A percentile compares a stretch with the other conserved stretches of the same genome.
Conservation (phyloP, 2,113 vertebrate species). For the Dipodomys spectabilis region DNA sequence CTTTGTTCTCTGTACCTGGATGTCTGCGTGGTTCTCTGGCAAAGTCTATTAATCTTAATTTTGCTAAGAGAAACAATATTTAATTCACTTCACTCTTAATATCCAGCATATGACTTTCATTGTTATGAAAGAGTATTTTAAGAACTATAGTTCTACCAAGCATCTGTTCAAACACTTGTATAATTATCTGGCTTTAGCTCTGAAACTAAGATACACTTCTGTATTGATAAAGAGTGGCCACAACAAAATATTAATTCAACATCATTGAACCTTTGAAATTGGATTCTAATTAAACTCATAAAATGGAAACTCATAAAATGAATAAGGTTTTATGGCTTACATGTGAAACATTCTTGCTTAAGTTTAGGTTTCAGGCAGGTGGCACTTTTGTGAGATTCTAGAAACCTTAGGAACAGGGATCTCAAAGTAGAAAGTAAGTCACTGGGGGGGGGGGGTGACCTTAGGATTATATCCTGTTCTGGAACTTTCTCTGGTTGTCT, state of each 20-base stretch:
- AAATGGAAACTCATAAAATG: constrained; percentile 7
- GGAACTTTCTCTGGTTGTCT: too few relatives aligned
- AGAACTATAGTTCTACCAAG: background rate
- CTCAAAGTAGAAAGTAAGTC: too few relatives aligned
- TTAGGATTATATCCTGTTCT: too few relatives aligned
- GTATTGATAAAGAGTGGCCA: background rate
- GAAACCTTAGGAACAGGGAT: too few relatives aligned
- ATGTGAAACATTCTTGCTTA: too few relatives aligned
- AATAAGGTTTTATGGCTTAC: background rate
- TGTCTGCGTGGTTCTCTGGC: too few relatives aligned
- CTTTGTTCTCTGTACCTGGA: too few relatives aligned
- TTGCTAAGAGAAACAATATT: background rate
- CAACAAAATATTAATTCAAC: background rate
- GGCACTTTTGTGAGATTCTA: too few relatives aligned
- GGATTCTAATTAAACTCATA: background rate
- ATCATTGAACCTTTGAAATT: background rate
- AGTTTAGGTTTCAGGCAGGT: too few relatives aligned
- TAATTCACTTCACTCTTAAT: background rate
- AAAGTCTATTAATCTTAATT: too few relatives aligned
- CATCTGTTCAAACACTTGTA: background rate
- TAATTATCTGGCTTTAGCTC: background rate
- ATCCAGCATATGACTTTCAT: background rate
- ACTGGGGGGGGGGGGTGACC: too few relatives aligned
- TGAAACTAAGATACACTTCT: background rate
- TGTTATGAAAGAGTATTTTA: background rate